Evolutionary conservation across 30 jellyfish, hydroid and myxozoan species (phyloP).

Genomic region (Turritopsis dohrnii): DNA sequence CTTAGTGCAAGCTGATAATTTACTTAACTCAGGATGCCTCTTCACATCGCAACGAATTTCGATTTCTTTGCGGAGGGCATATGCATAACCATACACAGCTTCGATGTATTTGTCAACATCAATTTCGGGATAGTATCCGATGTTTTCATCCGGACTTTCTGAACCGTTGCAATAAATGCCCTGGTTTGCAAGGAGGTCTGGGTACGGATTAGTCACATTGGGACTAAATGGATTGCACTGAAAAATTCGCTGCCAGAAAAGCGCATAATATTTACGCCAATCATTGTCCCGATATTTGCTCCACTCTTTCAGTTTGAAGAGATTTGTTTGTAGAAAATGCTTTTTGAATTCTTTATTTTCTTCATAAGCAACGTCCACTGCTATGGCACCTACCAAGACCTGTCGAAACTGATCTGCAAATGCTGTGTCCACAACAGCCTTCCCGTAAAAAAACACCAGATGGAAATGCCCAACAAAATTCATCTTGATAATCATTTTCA

Average conservation of each 20-base stretch:
- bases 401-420: not conserved
- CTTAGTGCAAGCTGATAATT: not conserved
- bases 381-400: not conserved
- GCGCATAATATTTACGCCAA: not conserved
- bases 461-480: not conserved
- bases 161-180: not conserved
- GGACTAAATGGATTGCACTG: not conserved
- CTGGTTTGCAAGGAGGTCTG: not conserved
- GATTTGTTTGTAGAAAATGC: not conserved
- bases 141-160: not conserved
- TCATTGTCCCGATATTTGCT: not conserved
- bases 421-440: not conserved
- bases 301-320: not conserved
- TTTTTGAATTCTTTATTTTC: conserved; percentile 4
- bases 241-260: not conserved
- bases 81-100: conserved; percentile 14
- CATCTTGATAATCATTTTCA: not conserved
- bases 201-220: not conserved
- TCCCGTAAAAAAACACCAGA: conserved; percentile 2
- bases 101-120: not conserved
- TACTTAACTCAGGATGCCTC: not conserved
- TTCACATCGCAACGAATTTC: not conserved
- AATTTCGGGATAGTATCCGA: not conserved
- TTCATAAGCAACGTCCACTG: not conserved
- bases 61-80: not conserved